Evolutionary conservation across 2,113 vertebrate species (phyloP), one percentile per base, ranked within the genome.

Genomic region (Uropsilus gracilis): DNA sequence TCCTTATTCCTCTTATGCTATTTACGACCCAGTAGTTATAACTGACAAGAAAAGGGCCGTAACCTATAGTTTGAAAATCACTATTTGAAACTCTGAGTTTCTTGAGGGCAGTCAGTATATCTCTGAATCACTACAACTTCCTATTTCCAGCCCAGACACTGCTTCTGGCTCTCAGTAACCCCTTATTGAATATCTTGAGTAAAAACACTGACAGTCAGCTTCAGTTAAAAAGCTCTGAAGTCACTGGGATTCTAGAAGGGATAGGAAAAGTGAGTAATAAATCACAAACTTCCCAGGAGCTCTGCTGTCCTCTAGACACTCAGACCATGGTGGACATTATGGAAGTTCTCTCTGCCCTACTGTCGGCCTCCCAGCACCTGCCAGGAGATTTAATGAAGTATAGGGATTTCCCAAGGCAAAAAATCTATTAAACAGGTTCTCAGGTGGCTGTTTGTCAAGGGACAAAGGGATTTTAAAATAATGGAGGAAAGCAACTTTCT

Each of bases 231-330:
- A 83, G 72, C 86, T 86, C 86, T 72, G 55, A 86, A 90, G 89
- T 81, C 81, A 85, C 95, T 88, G 92, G 88, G 85, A 96, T 97
- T 97, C 97, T 90, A 75, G 96, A 95, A 95, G 88, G 92, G 82
- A 96, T 30, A n/a, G 77, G 80, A 95, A 82, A 93, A 93, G 85
- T 92, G 94, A 94, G 90, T 96, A 94, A 96, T 94, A 96, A 78
- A 94, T 97, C 82, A 61, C 96, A 96, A 95, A 80, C 88, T 97
- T 96, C 94, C 91, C 88, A 69, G 48, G 92, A 94, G 69, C 92
- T 82, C 92, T 92, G 92, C 96, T 73, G 88, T 90, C 92, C 64
- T 28, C 37, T 50, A 66, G 82, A 97, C 96, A 97, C 69, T 95
- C 5, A 85, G 34, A 24, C 94, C 95, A 92, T 97, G 96, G 96